Evolutionary conservation across 1,140 invertebrate genomes (phyloP).

Genomic region (Drosophila nikananu): DNA sequence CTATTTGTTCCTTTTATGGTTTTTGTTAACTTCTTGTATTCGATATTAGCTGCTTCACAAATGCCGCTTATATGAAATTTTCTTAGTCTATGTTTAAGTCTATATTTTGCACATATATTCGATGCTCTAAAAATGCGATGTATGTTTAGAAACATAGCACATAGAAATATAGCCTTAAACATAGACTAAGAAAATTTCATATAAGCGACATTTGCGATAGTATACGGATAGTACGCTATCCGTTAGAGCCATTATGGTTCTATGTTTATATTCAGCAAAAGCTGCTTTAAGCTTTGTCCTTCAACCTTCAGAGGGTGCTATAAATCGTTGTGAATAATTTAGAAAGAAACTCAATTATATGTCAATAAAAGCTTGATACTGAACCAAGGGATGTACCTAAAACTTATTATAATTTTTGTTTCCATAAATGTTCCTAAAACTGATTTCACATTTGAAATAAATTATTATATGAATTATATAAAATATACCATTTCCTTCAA

Average conservation of each 20-base stretch:
- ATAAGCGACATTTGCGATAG: no score
- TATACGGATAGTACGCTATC: background rate
- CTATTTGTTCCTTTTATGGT: no score
- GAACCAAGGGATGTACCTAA: background rate
- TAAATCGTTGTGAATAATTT: background rate
- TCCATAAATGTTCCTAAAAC: background rate
- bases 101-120: background rate
- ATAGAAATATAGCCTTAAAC: no score
- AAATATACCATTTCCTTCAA: no score
- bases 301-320: background rate
- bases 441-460: no score
- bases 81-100: no score
- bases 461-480: no score
- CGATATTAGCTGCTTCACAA: no score
- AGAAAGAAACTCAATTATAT: background rate
- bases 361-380: background rate
- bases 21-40: no score
- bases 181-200: no score
- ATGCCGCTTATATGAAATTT: no score
- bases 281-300: background rate
- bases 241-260: background rate
- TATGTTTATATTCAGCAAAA: background rate
- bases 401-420: background rate
- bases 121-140: background rate
- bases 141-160: background rate